phyloP scores from a whole-genome alignment of 2,888 invertebrate species.

The Drosophila kuntzei region DNA sequence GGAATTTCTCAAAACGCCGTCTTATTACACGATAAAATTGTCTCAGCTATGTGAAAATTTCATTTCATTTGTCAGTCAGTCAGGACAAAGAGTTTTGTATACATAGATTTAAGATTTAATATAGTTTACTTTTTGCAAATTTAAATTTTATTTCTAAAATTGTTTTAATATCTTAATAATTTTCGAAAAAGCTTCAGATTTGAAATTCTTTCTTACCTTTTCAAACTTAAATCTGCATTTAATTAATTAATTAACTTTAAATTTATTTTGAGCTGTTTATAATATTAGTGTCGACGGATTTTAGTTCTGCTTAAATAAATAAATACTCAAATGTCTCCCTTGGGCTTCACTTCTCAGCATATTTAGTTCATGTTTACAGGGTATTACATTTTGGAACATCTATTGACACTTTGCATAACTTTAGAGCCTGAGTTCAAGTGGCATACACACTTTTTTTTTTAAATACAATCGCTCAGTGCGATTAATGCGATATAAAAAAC shows the following conservation, averaged over 20 bases:
- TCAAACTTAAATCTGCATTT: background rate
- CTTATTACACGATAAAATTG: too few species aligned
- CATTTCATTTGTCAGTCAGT: too few species aligned
- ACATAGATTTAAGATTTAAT: too few species aligned
- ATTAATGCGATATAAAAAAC: constrained; percentile 6
- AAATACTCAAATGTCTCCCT: background rate
- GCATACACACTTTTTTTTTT: background rate
- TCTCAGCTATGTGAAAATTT: too few species aligned
- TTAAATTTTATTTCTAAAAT: too few species aligned
- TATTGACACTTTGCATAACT: background rate
- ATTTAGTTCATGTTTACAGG: background rate
- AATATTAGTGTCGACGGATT: background rate
- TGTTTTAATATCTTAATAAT: too few species aligned
- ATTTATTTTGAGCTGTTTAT: background rate
- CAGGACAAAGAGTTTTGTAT: too few species aligned
- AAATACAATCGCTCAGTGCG: background rate
- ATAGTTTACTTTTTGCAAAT: too few species aligned
- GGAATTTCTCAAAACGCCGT: too few species aligned
- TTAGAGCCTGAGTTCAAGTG: background rate
- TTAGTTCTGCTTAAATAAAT: background rate
- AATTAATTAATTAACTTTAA: background rate
- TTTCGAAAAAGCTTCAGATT: too few species aligned
- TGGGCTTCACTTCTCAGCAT: background rate
- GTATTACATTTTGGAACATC: background rate
- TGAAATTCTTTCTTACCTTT: background rate